Evolutionary conservation across 1,140 invertebrate genomes (phyloP).

Genomic region (Oryzaephilus surinamensis): DNA sequence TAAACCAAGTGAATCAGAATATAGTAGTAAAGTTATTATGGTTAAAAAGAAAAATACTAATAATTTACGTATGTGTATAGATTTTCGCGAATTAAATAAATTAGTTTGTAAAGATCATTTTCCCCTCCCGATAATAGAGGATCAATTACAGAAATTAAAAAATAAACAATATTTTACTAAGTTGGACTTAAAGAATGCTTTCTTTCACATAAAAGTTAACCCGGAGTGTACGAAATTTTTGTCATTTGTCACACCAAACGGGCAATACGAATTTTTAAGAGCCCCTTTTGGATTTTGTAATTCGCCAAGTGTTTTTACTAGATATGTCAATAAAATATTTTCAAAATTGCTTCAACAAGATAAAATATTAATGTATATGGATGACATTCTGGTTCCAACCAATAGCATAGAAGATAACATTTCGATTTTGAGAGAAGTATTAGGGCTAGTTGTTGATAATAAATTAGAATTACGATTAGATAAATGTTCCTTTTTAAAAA

Average conservation of each 20-base stretch:
- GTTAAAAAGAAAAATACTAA: constrained; percentile 42
- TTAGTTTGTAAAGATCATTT: constrained; percentile 26
- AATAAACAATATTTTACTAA: constrained; percentile 18
- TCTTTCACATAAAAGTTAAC: constrained; percentile 26
- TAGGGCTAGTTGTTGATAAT: constrained; percentile 9
- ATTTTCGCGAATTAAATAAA: constrained; percentile 40
- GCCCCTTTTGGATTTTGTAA: constrained; percentile 25
- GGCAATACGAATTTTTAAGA: constrained; percentile 26
- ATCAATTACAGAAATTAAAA: constrained; percentile 17
- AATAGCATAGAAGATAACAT: constrained; percentile 9
- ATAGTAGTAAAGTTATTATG: constrained; percentile 37
- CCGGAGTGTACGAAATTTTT: constrained; percentile 22
- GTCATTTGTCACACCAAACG: constrained; percentile 19
- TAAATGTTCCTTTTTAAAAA: constrained; percentile 18
- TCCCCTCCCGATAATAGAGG: constrained; percentile 28
- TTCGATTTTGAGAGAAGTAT: constrained; percentile 10
- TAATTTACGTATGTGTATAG: constrained; percentile 38
- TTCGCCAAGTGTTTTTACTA: constrained; percentile 13
- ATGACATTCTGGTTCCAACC: constrained; percentile 14
- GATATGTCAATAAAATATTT: constrained; percentile 21
- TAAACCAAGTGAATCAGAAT: constrained; percentile 28
- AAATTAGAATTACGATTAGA: constrained; percentile 16
- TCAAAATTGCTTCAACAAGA: constrained; percentile 3
- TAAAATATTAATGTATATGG: constrained; percentile 13
- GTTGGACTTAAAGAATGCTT: constrained; percentile 32